Evolutionary conservation across 2,888 invertebrate genomes (phyloP).

Genomic region (Ectropis crepuscularia): DNA sequence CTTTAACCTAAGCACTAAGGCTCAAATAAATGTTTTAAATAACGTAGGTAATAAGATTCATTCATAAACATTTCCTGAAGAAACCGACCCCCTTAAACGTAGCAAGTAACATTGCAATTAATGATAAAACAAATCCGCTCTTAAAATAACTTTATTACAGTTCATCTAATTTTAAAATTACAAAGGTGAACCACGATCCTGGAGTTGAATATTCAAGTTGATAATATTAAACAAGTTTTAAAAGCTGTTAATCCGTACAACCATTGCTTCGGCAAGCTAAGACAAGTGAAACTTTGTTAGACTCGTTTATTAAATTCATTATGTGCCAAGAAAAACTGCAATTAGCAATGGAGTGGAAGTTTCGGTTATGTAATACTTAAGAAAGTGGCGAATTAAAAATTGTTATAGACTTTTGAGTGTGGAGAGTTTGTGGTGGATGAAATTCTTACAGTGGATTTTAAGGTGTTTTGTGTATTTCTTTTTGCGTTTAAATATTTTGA

Average conservation of each 20-base stretch:
- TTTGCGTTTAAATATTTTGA: no score
- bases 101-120: no score
- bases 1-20: no score
- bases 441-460: no score
- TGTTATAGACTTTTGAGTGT: conserved; percentile 4
- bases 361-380: conserved; percentile 47
- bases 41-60: no score
- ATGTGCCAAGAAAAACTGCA: conserved; percentile 37
- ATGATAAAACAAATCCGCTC: neutral
- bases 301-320: conserved; percentile 59
- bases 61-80: no score
- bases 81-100: no score
- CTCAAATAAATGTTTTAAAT: no score
- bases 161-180: conserved; percentile 23
- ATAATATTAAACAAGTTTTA: conserved; percentile 52
- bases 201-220: conserved; percentile 46
- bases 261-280: conserved; percentile 48
- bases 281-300: conserved; percentile 46
- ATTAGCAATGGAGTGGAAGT: conserved; percentile 51
- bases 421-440: no score
- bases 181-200: conserved; percentile 26
- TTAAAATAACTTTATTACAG: conserved; percentile 4
- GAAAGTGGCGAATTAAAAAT: conserved; percentile 38
- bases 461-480: no score
- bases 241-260: conserved; percentile 50